Evolutionary conservation across 2,113 vertebrate species (phyloP).

Genomic region (Tursiops truncatus): DNA sequence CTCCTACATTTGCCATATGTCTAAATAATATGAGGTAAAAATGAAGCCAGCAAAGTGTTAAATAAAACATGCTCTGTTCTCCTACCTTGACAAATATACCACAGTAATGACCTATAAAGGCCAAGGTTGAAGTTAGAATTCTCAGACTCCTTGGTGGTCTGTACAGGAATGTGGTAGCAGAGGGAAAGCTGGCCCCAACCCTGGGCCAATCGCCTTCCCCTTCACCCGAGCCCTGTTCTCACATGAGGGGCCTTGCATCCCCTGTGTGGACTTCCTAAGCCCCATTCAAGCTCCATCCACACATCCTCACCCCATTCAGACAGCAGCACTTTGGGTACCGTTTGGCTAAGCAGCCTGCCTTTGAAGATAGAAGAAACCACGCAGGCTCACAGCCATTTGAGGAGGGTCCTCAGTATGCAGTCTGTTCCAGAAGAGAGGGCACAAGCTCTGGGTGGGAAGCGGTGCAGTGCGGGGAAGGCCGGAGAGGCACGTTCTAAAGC

Average conservation of each 20-base stretch:
- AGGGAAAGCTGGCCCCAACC: not conserved
- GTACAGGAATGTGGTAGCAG: not conserved
- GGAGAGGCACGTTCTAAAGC: not conserved
- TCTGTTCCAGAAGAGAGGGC: not conserved
- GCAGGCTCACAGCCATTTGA: not conserved
- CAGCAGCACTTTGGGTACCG: not conserved
- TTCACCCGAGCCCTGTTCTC: not conserved
- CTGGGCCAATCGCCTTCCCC: not conserved
- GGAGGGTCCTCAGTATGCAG: not conserved
- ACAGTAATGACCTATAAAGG: not conserved
- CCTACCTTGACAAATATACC: not conserved
- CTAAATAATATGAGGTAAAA: conserved; percentile 18
- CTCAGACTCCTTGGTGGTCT: not conserved
- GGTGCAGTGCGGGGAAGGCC: not conserved
- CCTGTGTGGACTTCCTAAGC: too few relatives aligned
- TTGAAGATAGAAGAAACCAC: not conserved
- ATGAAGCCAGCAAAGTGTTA: not conserved
- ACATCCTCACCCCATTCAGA: not conserved
- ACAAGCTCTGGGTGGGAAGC: not conserved
- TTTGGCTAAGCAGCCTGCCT: not conserved
- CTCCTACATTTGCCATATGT: not conserved
- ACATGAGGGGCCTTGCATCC: not conserved
- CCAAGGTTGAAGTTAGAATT: not conserved
- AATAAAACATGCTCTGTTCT: not conserved
- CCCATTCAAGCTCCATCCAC: not conserved